Evolutionary conservation across 2,797 vertebrate species (phyloP), one percentile per base, ranked within the genome.

Genomic region (Macropus fuliginosus): DNA sequence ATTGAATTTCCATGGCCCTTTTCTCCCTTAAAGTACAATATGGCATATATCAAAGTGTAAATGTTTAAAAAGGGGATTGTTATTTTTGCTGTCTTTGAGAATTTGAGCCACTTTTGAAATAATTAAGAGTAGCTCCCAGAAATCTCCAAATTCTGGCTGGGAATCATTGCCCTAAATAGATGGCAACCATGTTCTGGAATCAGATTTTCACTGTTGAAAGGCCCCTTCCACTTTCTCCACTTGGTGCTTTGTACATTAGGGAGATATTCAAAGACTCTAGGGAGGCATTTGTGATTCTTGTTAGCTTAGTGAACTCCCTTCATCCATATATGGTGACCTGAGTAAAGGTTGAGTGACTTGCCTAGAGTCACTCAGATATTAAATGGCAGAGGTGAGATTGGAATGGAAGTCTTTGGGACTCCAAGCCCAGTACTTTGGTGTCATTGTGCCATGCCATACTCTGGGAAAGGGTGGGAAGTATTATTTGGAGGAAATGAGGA

Each of bases 1-100:
- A 46, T 0, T 54, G 55, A 5, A 11, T 34, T 40, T 66, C 93
- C 66, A 59, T 92, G 54, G 81, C 28, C 16, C 0, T 91, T 16
- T 16, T 31, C 24, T 96, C 95, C 40, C 93, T 90, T 92, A 5
- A 91, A 62, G 90, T 29, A 14, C 62, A 59, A 0, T 4, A 18
- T 89, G 40, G 31, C 89, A 3, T 16, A 1, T 28, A 46, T 46
- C 27, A 46, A 81, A 46, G 2, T 2, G 11, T 81, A 81, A 81
- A 81, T 46, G 3, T 13, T 31, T 21, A 11, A 81, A 66, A 81
- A 3, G 40, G 66, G 40, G 66, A 46, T 46, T 40, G 24, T 81
- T 46, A 46, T 91, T 96, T 93, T 54, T 94, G 89, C 46, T 54
- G 1, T 89, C 95, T 94, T 93, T 46, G 94, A 93, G 92, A 74